Percentiles rank a stretch among this genome's conserved stretches.
These are phyloP conservation scores for Lottia gigantea DNA, from an alignment of 2,888 invertebrate genomes.

Conservation along the genomic window DNA sequence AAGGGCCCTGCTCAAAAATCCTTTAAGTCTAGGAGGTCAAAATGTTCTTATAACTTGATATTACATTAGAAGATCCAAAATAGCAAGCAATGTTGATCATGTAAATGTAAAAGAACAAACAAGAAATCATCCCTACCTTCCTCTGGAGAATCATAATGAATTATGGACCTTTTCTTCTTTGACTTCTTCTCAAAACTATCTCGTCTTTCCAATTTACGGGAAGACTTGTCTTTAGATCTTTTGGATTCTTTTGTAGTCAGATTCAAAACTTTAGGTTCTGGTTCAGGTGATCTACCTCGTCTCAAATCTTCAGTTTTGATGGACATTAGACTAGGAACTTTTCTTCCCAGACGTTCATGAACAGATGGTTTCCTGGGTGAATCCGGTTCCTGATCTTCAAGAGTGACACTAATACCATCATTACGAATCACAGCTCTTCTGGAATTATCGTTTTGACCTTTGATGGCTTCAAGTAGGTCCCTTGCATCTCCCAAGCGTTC, in stretches of 20 bases:
- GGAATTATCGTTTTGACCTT: background rate
- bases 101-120: background rate
- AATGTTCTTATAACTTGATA: too few species aligned
- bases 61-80: too few species aligned
- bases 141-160: background rate
- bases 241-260: background rate
- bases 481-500: background rate
- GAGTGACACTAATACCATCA: constrained; percentile 13
- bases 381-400: constrained; percentile 14
- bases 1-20: too few species aligned
- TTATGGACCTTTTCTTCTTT: constrained; percentile 15
- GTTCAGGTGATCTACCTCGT: background rate
- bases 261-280: background rate
- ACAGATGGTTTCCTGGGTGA: constrained; percentile 33
- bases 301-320: background rate
- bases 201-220: constrained; percentile 6
- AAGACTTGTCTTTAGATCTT: background rate
- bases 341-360: constrained; percentile 41
- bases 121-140: constrained; percentile 26
- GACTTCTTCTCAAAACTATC: constrained; percentile 17
- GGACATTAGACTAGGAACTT: constrained; percentile 19
- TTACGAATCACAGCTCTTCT: constrained; percentile 12
- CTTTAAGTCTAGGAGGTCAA: too few species aligned
- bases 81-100: too few species aligned
- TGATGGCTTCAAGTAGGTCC: background rate